phyloP scores from a whole-genome alignment of 2,113 vertebrate genomes.

The Naja naja region DNA sequence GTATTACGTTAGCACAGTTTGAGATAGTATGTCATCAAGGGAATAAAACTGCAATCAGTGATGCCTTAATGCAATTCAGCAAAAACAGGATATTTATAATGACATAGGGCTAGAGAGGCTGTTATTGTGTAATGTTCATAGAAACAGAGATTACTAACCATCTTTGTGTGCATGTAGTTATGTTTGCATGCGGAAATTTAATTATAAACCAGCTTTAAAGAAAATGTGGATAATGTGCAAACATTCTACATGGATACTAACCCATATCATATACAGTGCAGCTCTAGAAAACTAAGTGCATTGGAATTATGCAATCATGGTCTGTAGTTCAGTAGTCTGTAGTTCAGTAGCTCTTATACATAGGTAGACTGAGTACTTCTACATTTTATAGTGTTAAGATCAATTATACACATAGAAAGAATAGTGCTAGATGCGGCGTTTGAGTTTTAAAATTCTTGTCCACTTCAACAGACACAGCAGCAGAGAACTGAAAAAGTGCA shows the following conservation, averaged over 20 bases:
- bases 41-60: neutral
- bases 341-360: neutral
- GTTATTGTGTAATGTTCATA: neutral
- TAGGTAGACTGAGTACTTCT: neutral
- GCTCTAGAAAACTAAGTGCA: neutral
- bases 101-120: neutral
- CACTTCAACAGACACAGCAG: neutral
- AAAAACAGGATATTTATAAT: neutral
- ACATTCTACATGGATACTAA: neutral
- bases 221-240: neutral
- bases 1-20: neutral
- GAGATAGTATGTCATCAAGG: neutral
- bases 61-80: neutral
- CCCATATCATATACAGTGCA: neutral
- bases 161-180: neutral
- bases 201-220: accelerated
- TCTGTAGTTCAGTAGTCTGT: neutral
- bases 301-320: accelerated
- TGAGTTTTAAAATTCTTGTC: neutral
- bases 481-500: neutral
- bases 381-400: neutral
- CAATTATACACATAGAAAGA: neutral
- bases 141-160: neutral
- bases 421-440: neutral
- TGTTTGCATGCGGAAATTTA: neutral